Evolutionary conservation across 1,140 invertebrate genomes (phyloP).

Genomic region (Macrosteles quadrilineatus): DNA sequence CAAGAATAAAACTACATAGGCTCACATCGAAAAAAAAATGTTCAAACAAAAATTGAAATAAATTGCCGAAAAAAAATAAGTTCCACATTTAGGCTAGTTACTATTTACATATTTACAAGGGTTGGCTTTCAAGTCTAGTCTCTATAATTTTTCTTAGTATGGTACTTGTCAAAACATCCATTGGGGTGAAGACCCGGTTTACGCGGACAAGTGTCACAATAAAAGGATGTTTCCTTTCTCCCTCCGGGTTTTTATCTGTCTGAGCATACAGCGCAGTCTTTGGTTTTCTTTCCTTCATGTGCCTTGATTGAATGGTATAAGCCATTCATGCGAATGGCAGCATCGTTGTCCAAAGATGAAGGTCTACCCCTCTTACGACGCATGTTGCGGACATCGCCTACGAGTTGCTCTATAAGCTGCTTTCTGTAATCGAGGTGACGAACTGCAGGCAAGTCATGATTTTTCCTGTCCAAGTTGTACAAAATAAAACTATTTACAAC

Average conservation of each 20-base stretch:
- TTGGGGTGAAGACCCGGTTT: background rate
- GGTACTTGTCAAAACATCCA: conserved; percentile 13
- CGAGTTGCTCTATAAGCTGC: background rate
- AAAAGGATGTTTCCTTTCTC: background rate
- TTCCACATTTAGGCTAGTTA: no score
- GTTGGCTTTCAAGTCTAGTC: no score
- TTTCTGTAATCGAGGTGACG: background rate
- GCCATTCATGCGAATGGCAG: background rate
- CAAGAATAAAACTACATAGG: no score
- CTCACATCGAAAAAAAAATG: no score
- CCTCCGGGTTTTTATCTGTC: background rate
- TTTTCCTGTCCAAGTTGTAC: no score
- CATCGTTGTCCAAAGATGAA: background rate
- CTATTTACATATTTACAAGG: no score
- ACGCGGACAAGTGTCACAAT: background rate
- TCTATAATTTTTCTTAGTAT: no score
- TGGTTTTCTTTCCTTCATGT: background rate
- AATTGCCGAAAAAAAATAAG: no score
- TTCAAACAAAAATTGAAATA: no score
- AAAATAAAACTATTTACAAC: no score
- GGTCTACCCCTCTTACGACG: no score
- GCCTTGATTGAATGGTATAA: background rate
- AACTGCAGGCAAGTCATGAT: background rate
- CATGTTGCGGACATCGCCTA: background rate
- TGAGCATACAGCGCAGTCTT: background rate